Percentiles rank a stretch among this genome's conserved stretches.
These are phyloP conservation scores for Glyptemys insculpta DNA, from an alignment of 2,797 vertebrate genomes.

Conservation along the genomic window DNA sequence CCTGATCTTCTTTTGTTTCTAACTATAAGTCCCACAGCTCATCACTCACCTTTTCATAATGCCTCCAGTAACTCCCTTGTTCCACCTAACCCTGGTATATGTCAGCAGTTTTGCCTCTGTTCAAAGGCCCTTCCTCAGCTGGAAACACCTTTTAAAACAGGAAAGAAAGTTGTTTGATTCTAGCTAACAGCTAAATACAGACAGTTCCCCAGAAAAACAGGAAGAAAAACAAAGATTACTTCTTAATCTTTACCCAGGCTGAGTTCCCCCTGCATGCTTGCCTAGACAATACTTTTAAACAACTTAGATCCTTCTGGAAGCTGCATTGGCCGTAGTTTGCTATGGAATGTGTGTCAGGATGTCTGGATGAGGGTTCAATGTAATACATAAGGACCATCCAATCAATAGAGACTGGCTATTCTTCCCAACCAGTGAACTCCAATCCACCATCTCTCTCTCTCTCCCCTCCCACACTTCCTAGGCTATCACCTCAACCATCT, in stretches of 20 bases:
- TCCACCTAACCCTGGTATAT: neutral
- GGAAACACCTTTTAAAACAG: slow-evolving; percentile 53
- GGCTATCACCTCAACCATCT: slow-evolving; percentile 55
- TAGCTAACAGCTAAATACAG: slow-evolving; percentile 9
- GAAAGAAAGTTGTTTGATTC: slow-evolving; percentile 17
- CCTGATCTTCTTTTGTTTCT: slow-evolving; percentile 22
- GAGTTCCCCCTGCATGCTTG: neutral
- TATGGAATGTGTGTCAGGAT: neutral
- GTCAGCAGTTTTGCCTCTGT: neutral
- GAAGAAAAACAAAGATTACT: neutral
- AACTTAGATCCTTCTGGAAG: neutral
- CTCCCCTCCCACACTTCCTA: neutral
- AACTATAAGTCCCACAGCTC: neutral
- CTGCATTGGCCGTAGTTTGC: slow-evolving; percentile 24
- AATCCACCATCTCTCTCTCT: neutral
- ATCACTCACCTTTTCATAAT: slow-evolving; percentile 34
- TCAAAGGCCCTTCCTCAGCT: slow-evolving; percentile 53
- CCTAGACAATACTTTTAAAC: neutral
- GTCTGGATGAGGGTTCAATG: slow-evolving; percentile 47
- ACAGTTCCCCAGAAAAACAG: neutral
- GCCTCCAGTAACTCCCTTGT: neutral
- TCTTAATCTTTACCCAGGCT: neutral
- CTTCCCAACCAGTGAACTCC: slow-evolving; percentile 49
- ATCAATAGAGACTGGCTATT: slow-evolving; percentile 38
- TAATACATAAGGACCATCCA: slow-evolving; percentile 31